phyloP scores from a whole-genome alignment of 2,113 vertebrate species.

The Poeciliopsis occidentalis region DNA sequence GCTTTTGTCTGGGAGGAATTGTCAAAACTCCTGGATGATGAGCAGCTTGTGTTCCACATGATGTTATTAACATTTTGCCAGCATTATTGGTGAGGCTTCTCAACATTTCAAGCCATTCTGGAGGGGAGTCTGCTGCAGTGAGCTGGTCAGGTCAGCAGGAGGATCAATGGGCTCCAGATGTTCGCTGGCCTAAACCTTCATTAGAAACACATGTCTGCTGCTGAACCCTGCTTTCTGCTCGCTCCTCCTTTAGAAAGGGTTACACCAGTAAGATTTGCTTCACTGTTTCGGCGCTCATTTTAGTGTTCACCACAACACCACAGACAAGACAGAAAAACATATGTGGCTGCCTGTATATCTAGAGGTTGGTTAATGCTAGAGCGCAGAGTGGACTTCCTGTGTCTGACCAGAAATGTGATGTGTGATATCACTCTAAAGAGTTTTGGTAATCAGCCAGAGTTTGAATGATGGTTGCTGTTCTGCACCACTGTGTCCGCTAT shows the following conservation, averaged over 20 bases:
- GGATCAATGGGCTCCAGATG: too few species aligned
- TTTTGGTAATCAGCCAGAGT: constrained; percentile 7
- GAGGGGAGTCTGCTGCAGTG: too few species aligned
- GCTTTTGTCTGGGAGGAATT: too few species aligned
- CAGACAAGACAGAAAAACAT: not conserved
- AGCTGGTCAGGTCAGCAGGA: too few species aligned
- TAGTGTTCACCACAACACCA: not conserved
- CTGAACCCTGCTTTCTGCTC: too few species aligned
- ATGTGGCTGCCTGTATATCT: not conserved
- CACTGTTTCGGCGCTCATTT: not conserved
- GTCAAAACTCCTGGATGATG: too few species aligned
- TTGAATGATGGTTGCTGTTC: constrained; percentile 29
- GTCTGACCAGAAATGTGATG: constrained; percentile 9
- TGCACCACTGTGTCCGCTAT: constrained; percentile 1
- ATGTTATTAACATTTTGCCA: too few species aligned
- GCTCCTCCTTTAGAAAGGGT: constrained; percentile 18
- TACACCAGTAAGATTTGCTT: not conserved
- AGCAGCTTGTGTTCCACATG: too few species aligned
- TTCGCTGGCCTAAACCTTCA: too few species aligned
- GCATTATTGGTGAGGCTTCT: too few species aligned
- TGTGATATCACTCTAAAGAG: constrained; percentile 11
- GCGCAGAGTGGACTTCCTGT: constrained; percentile 50
- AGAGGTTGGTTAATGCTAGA: constrained; percentile 2
- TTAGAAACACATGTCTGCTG: too few species aligned
- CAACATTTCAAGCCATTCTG: too few species aligned